Conservation (phyloP, 2,888 invertebrate species). For the Trypoxylon attenuatum region DNA sequence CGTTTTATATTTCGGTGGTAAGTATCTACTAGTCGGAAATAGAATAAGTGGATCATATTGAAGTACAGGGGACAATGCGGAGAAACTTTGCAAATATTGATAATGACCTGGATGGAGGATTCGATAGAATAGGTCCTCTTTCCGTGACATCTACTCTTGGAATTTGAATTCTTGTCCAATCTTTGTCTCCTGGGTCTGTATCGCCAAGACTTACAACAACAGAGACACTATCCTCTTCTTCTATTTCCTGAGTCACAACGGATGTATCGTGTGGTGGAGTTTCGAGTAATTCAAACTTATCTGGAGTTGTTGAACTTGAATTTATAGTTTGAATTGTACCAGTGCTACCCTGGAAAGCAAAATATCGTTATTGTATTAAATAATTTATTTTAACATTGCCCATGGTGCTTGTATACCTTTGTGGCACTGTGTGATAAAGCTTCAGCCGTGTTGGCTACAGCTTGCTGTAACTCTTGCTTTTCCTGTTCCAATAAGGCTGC, state of each 20-base stretch:
- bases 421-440: slow-evolving; percentile 42
- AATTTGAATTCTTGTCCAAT: slow-evolving; percentile 75
- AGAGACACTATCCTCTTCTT: slow-evolving; percentile 69
- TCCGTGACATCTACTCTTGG: slow-evolving; percentile 63
- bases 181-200: slow-evolving; percentile 70
- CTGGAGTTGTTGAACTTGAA: slow-evolving; percentile 70
- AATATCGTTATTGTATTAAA: slow-evolving; percentile 7
- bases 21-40: too few species aligned
- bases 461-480: slow-evolving; percentile 78
- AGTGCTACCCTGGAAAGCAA: slow-evolving; percentile 52
- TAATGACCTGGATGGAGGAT: slow-evolving; percentile 51
- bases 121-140: slow-evolving; percentile 45
- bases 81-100: too few species aligned
- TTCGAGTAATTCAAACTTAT: slow-evolving; percentile 70
- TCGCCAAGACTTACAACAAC: slow-evolving; percentile 68
- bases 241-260: slow-evolving; percentile 59
- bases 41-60: too few species aligned
- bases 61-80: too few species aligned
- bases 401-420: too few species aligned
- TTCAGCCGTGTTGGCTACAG: slow-evolving; percentile 45
- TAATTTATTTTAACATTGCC: too few species aligned
- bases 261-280: slow-evolving; percentile 61
- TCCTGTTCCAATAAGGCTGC: slow-evolving; percentile 77
- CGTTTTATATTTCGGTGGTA: slow-evolving; percentile 76
- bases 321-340: slow-evolving; percentile 62